Evolutionary conservation across 2,113 vertebrate species (phyloP).

Genomic region (Suricata suricatta): DNA sequence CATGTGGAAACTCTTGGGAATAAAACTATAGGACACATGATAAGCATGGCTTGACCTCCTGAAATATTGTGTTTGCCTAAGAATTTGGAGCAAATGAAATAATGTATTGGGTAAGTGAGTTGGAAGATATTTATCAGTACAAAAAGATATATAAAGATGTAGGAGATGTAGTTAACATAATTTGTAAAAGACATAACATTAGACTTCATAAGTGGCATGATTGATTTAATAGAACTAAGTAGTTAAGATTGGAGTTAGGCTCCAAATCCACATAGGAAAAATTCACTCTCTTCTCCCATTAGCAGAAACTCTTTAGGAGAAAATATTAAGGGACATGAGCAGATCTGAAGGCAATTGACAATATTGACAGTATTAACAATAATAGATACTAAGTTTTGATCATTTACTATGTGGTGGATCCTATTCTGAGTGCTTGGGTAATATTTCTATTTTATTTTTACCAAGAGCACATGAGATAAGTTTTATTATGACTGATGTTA

Average conservation of each 20-base stretch:
- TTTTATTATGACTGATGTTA: not conserved
- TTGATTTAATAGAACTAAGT: not conserved
- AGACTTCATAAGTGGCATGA: not conserved
- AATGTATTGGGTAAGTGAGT: not conserved
- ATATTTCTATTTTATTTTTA: not conserved
- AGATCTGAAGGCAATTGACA: not conserved
- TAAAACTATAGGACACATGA: not conserved
- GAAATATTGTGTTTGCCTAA: not conserved
- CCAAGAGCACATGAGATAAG: not conserved
- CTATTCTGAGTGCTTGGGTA: not conserved
- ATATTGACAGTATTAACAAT: not conserved
- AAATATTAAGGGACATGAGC: not conserved
- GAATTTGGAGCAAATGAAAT: not conserved
- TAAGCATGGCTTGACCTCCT: not conserved
- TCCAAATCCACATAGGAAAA: not conserved
- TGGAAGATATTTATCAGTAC: not conserved
- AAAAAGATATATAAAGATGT: not conserved
- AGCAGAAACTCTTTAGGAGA: not conserved
- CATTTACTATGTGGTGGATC: not conserved
- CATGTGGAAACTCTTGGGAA: not conserved
- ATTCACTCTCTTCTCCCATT: not conserved
- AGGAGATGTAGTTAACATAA: not conserved
- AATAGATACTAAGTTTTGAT: not conserved
- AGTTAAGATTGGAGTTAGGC: not conserved
- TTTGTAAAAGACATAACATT: not conserved